A percentile compares a stretch with the other conserved stretches of the same genome.
These are phyloP conservation scores for Papilio polyxenes DNA, from an alignment of 1,140 invertebrate genomes.

Conservation along the genomic window DNA sequence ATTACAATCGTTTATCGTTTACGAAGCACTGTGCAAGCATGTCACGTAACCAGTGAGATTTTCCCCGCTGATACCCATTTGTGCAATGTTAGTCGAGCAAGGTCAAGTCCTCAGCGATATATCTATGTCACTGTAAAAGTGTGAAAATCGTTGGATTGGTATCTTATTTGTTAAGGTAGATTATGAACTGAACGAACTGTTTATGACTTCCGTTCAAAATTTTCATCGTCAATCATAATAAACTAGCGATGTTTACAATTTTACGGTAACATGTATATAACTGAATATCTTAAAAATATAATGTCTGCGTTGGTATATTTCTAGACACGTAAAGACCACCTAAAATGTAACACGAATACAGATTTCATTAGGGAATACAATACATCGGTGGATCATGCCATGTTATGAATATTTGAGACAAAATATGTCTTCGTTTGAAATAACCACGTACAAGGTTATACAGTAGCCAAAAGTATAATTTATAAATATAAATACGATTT, in stretches of 20 bases:
- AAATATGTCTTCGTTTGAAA: conserved; percentile 8
- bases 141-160: background rate
- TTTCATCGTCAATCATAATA: background rate
- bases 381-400: background rate
- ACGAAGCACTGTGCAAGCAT: conserved; percentile 30
- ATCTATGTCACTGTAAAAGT: conserved; percentile 22
- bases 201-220: too few relatives aligned
- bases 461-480: background rate
- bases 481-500: background rate
- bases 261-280: conserved; percentile 29
- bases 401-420: conserved; percentile 6
- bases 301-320: background rate
- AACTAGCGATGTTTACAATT: background rate
- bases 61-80: conserved; percentile 33
- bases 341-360: background rate
- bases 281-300: conserved; percentile 48
- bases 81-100: conserved; percentile 46
- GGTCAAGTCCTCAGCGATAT: conserved; percentile 39
- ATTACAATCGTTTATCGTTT: conserved; percentile 5
- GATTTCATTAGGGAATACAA: conserved; percentile 9
- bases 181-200: background rate
- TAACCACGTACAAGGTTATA: conserved; percentile 13
- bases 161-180: background rate
- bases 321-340: conserved; percentile 17
- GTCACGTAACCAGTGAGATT: conserved; percentile 43